A percentile compares a stretch with the other conserved stretches of the same genome.
Evolutionary conservation across 2,888 invertebrate species (phyloP).

Genomic region (Tryphoninae sp.): DNA sequence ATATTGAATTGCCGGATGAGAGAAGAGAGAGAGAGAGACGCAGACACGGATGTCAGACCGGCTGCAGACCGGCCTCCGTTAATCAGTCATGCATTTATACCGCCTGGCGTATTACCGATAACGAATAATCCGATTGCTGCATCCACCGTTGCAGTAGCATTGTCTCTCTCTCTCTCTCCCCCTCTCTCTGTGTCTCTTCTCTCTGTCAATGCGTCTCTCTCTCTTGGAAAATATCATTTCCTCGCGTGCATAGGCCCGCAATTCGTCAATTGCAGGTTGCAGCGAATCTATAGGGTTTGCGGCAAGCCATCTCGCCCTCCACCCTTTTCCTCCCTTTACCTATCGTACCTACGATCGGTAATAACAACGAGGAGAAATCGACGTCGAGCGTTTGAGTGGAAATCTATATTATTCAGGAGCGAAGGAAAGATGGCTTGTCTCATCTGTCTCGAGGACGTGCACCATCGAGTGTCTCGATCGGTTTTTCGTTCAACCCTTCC

Average conservation of each 20-base stretch:
- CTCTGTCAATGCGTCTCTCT: conserved; percentile 42
- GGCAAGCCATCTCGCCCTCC: not conserved
- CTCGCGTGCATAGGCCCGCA: conserved; percentile 24
- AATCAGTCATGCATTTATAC: conserved; percentile 66
- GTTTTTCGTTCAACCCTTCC: conserved; percentile 4
- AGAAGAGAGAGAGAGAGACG: conserved; percentile 38
- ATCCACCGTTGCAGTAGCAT: conserved; percentile 45
- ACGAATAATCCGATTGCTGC: conserved; percentile 64
- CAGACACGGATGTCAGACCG: conserved; percentile 65
- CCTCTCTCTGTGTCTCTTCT: conserved; percentile 31
- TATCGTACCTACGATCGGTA: not conserved
- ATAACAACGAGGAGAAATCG: conserved; percentile 38
- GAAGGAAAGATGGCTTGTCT: conserved; percentile 36
- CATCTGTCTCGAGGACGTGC: conserved; percentile 24
- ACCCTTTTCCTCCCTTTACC: not conserved
- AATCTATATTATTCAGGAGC: conserved; percentile 54
- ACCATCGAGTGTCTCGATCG: conserved; percentile 44
- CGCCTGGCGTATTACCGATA: conserved; percentile 63
- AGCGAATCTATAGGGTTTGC: not conserved
- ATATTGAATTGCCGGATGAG: conserved; percentile 61
- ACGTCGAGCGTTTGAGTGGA: conserved; percentile 39
- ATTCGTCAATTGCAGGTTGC: conserved; percentile 57
- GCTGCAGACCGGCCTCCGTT: conserved; percentile 65
- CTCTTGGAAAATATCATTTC: conserved; percentile 37
- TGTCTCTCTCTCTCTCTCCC: conserved; percentile 25